These are phyloP conservation scores for Vanessa atalanta DNA, from an alignment of 1,140 invertebrate species.

Conservation along the genomic window DNA sequence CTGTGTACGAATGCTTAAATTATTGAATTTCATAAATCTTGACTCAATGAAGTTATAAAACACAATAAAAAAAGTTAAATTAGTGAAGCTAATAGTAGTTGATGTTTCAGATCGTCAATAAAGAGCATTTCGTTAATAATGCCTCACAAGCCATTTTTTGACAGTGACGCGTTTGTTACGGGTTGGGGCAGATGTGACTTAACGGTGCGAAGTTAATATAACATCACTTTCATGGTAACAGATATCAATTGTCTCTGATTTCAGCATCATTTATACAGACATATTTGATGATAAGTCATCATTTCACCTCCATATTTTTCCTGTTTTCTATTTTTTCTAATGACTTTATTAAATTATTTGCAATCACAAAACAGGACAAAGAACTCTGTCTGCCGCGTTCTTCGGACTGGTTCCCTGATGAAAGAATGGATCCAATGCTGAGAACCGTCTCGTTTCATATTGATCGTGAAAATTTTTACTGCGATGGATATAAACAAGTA, in stretches of 20 bases:
- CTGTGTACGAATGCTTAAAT: too few species aligned
- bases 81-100: background rate
- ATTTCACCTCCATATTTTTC: too few species aligned
- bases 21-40: too few species aligned
- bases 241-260: too few species aligned
- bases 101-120: slow-evolving; percentile 48
- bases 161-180: slow-evolving; percentile 55
- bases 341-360: too few species aligned
- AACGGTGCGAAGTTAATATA: slow-evolving; percentile 46
- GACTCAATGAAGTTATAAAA: too few species aligned
- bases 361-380: slow-evolving; percentile 42
- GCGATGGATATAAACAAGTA: slow-evolving; percentile 52
- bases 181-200: slow-evolving; percentile 70
- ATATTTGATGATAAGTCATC: too few species aligned
- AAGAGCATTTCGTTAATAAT: slow-evolving; percentile 51
- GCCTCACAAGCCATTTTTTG: slow-evolving; percentile 21
- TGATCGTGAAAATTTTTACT: slow-evolving; percentile 41
- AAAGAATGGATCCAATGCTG: slow-evolving; percentile 65
- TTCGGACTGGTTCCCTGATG: slow-evolving; percentile 50
- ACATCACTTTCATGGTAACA: too few species aligned
- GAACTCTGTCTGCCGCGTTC: slow-evolving; percentile 64
- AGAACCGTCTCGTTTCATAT: slow-evolving; percentile 50
- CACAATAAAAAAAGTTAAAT: too few species aligned
- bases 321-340: too few species aligned
- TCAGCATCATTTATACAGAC: too few species aligned